These are phyloP conservation scores for Petromus typicus DNA, from an alignment of 2,113 vertebrate species.

Conservation along the genomic window DNA sequence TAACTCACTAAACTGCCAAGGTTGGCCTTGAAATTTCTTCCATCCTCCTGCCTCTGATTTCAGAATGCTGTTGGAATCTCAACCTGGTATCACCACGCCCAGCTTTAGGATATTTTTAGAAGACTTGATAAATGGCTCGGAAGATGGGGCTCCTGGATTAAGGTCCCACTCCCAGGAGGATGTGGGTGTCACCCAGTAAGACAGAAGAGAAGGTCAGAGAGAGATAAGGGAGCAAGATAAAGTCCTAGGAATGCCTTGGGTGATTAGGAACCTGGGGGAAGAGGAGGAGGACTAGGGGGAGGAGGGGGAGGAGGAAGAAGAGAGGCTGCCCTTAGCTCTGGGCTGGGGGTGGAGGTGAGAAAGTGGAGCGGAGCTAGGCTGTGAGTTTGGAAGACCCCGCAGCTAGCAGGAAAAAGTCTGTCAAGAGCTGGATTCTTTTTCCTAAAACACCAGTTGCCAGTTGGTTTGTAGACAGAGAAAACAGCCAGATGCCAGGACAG, in stretches of 20 bases:
- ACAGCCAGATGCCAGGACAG: neutral
- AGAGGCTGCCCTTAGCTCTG: neutral
- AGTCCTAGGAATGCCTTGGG: neutral
- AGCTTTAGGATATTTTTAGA: neutral
- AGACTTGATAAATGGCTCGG: neutral
- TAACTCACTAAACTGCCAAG: neutral
- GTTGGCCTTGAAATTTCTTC: neutral
- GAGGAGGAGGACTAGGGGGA: too few relatives aligned
- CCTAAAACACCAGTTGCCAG: neutral
- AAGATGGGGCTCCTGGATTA: neutral
- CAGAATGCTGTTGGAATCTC: neutral
- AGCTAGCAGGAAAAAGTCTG: neutral
- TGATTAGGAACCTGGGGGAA: neutral
- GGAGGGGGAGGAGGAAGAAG: neutral
- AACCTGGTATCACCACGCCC: neutral
- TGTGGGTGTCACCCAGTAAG: neutral
- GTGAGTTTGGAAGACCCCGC: neutral
- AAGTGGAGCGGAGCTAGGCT: accelerated
- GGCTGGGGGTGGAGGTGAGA: neutral
- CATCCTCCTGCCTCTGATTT: neutral
- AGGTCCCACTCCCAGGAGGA: neutral
- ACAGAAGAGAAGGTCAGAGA: neutral
- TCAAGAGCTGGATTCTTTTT: neutral
- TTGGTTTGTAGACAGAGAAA: neutral
- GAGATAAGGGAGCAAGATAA: neutral